phyloP scores from a whole-genome alignment of 30 jellyfish, hydroid and myxozoan species.

The Pseudorhiza aurosa region DNA sequence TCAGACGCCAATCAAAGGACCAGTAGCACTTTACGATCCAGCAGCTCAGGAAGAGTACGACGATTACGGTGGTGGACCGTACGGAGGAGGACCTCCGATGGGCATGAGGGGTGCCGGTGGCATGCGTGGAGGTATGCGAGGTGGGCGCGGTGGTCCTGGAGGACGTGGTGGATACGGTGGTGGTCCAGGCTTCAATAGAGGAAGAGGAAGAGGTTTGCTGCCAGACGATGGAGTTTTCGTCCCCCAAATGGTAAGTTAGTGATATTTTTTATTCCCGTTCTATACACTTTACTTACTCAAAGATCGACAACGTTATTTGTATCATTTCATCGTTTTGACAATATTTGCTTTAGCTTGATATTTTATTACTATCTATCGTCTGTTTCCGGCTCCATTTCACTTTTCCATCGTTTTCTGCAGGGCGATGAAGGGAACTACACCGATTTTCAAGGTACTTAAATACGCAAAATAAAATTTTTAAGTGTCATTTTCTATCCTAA shows the following conservation, averaged over 20 bases:
- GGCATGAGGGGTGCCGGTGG: conserved; percentile 81
- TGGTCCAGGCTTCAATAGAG: conserved; percentile 55
- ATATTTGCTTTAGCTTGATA: too few relatives aligned
- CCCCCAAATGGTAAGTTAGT: conserved; percentile 50
- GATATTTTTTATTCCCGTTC: neutral
- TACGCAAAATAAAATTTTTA: neutral
- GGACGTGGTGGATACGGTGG: conserved; percentile 72
- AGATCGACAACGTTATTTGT: neutral
- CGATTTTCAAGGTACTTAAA: conserved; percentile 55
- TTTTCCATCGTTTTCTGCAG: neutral
- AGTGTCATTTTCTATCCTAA: too few relatives aligned
- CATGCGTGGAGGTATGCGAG: conserved; percentile 75
- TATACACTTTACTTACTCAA: too few relatives aligned
- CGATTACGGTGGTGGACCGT: conserved; percentile 44
- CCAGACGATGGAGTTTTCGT: conserved; percentile 36
- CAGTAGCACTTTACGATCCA: conserved; percentile 92
- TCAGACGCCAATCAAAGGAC: conserved; percentile 93
- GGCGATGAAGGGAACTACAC: conserved; percentile 71
- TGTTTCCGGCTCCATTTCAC: too few relatives aligned
- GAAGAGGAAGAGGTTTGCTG: conserved; percentile 51
- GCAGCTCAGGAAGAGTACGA: conserved; percentile 53
- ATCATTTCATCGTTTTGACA: too few relatives aligned
- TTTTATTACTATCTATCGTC: too few relatives aligned
- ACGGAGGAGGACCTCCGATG: conserved; percentile 86
- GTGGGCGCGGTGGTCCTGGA: conserved; percentile 89